These are phyloP conservation scores for Nymphicus hollandicus DNA, from an alignment of 2,113 vertebrate species.

Conservation along the genomic window DNA sequence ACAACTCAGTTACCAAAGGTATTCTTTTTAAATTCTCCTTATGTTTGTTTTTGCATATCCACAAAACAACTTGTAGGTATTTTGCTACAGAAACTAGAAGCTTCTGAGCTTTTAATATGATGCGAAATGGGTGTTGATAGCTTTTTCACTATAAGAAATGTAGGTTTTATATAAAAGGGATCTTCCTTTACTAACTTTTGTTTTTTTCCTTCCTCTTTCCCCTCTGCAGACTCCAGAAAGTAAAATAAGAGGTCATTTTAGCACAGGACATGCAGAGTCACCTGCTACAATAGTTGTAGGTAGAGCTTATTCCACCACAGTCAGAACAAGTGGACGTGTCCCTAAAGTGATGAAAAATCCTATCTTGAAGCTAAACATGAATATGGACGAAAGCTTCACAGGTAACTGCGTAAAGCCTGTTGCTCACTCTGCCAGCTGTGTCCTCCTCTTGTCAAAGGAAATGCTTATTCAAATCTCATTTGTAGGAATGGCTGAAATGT, in stretches of 20 bases:
- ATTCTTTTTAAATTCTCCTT: neutral
- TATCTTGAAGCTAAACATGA: slow-evolving; percentile 65
- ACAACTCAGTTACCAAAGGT: slow-evolving; percentile 63
- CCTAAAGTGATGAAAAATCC: slow-evolving; percentile 78
- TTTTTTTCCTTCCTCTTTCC: neutral
- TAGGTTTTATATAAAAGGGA: neutral
- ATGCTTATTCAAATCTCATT: neutral
- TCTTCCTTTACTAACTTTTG: neutral
- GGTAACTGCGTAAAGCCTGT: slow-evolving; percentile 58
- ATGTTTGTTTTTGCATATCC: neutral
- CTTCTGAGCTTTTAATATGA: neutral
- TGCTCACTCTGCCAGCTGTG: neutral
- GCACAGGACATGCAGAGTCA: slow-evolving; percentile 88
- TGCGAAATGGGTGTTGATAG: neutral
- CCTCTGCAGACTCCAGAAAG: slow-evolving; percentile 75
- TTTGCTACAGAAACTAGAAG: neutral
- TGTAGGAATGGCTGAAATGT: slow-evolving; percentile 82
- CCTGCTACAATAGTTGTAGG: slow-evolving; percentile 80
- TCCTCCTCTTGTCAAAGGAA: neutral
- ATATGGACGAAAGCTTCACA: slow-evolving; percentile 82
- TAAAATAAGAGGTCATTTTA: slow-evolving; percentile 59
- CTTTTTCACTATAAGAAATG: neutral
- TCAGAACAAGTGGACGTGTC: slow-evolving; percentile 53
- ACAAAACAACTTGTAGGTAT: neutral
- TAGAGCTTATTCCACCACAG: slow-evolving; percentile 70